Evolutionary conservation across 2,113 vertebrate species (phyloP), one percentile per base, ranked within the genome.

Genomic region (Ailuropoda melanoleuca): DNA sequence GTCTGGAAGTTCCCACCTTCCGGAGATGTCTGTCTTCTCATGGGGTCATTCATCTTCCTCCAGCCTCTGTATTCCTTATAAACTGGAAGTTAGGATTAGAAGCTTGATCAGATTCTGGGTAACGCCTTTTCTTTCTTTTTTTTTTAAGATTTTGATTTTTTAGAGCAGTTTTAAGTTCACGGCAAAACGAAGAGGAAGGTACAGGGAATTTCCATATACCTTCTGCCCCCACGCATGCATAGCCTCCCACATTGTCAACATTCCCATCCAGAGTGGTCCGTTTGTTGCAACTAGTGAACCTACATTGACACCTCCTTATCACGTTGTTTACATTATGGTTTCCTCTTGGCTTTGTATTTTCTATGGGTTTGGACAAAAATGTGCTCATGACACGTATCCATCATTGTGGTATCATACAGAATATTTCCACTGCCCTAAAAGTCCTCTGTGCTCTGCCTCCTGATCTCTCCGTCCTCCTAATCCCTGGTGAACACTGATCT

Each of bases 221-320:
- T 53, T 17, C 62, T 53, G 34, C 10, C 4, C 8, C 34, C 24
- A 1, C 6, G 1, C 31, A 3, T 1, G 21, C 37, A 0, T 4
- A 17, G 68, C 21, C 1, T 37, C 18, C 31, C 19, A 3, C 8
- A 0, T 46, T 37, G 2, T 29, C 70, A 24, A 58, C 18, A 4
- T 64, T 14, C 21, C 29, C 26, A 13, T 1, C 56, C 80, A 18
- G 70, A 56, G 23, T 0, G 37, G 58, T 29, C 1, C 81, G 0
- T 43, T 29, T 29, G 15, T 64, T 26, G 46, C 11, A 26, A 17
- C 5, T 24, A 23, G 21, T 50, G 18, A 94, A 48, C 24, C 53
- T 43, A 13, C 37, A 34, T 1, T 0, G 39, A 70, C 62, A 50
- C 75, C 23, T 23, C 24, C 1, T 18, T 24, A n/a, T 39, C 14